A percentile compares a stretch with the other conserved stretches of the same genome.
phyloP scores from a whole-genome alignment of 2,888 invertebrate genomes.

The Idaea biselata region DNA sequence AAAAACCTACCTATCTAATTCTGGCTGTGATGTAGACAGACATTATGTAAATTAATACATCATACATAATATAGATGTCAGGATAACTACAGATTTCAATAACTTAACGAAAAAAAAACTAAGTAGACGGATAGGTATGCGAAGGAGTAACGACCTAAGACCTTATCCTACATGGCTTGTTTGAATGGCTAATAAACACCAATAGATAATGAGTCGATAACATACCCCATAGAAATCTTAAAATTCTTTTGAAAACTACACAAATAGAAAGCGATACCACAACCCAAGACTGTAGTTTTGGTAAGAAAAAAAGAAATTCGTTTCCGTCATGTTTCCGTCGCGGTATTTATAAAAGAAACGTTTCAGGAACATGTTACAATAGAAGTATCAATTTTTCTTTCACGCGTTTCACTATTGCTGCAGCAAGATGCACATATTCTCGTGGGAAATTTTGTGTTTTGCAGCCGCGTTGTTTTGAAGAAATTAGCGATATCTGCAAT shows the following conservation, averaged over 20 bases:
- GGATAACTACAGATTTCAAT: not conserved
- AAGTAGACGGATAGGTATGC: not conserved
- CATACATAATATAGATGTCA: not conserved
- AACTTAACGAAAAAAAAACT: not conserved
- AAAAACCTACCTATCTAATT: not conserved
- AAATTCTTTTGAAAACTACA: not conserved
- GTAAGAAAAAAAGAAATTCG: not conserved
- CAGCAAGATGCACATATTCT: slow-evolving; percentile 37
- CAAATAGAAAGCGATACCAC: not conserved
- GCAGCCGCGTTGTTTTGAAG: slow-evolving; percentile 10
- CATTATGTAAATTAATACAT: not conserved
- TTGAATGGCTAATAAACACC: not conserved
- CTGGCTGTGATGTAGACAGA: not conserved
- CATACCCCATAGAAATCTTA: not conserved
- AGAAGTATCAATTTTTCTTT: slow-evolving; percentile 41
- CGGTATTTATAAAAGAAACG: slow-evolving; percentile 19
- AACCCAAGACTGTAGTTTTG: not conserved
- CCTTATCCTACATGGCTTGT: not conserved
- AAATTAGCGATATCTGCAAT: slow-evolving; percentile 11
- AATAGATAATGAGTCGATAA: not conserved
- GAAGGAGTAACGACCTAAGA: not conserved
- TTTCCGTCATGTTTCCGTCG: slow-evolving; percentile 4
- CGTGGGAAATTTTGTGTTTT: slow-evolving; percentile 42
- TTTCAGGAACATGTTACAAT: slow-evolving; percentile 39
- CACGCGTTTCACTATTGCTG: slow-evolving; percentile 46